These are phyloP conservation scores for Rhabdornis inornatus DNA, from an alignment of 2,113 vertebrate species.

Conservation along the genomic window DNA sequence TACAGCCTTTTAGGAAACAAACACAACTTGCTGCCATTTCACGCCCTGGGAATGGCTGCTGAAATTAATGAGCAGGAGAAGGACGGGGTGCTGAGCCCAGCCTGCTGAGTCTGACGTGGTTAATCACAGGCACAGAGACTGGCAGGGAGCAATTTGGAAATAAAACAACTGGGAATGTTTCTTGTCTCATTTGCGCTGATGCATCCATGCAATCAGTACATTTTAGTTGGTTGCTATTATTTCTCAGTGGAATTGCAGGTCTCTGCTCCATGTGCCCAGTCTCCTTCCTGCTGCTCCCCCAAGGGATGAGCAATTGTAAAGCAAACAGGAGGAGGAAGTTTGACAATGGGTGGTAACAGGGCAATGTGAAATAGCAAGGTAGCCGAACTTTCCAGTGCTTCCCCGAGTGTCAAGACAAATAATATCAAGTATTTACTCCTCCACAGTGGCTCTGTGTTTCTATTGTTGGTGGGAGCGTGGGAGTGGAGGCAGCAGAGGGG, in stretches of 20 bases:
- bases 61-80: not conserved
- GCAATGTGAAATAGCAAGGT: slow-evolving; percentile 10
- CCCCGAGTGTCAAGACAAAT: not conserved
- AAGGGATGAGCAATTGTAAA: slow-evolving; percentile 25
- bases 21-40: not conserved
- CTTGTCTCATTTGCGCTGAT: slow-evolving; percentile 24
- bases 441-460: not conserved
- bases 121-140: not conserved
- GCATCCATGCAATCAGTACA: slow-evolving; percentile 7
- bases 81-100: not conserved
- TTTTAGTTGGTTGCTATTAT: slow-evolving; percentile 1
- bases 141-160: slow-evolving; percentile 54
- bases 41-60: not conserved
- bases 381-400: not conserved
- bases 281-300: not conserved
- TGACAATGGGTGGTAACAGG: not conserved
- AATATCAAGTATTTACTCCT: not conserved
- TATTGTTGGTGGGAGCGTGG: not conserved
- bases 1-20: not conserved
- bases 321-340: not conserved
- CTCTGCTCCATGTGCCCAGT: not conserved
- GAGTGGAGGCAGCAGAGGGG: not conserved
- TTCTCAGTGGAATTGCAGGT: slow-evolving; percentile 17
- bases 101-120: not conserved
- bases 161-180: not conserved